Evolutionary conservation across 2,888 invertebrate genomes (phyloP).

Genomic region (Ennomos fuscantarius): DNA sequence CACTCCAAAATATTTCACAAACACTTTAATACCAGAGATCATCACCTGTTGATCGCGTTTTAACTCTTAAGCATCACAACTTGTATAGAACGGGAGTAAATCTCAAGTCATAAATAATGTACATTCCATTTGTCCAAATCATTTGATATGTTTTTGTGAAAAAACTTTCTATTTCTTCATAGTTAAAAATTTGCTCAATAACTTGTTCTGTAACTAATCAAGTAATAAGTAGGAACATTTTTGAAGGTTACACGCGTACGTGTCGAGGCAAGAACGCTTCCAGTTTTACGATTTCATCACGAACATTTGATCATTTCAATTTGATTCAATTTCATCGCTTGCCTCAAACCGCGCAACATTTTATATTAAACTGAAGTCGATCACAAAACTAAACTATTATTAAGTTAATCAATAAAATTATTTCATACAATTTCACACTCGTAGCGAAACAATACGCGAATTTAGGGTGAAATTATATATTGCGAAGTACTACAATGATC

Average conservation of each 20-base stretch:
- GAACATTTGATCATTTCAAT: background rate
- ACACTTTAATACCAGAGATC: slow-evolving; percentile 40
- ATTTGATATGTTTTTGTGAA: slow-evolving; percentile 74
- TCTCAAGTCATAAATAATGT: slow-evolving; percentile 40
- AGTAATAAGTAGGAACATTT: slow-evolving; percentile 52
- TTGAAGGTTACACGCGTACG: slow-evolving; percentile 3
- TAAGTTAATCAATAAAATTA: slow-evolving; percentile 21
- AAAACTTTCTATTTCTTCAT: slow-evolving; percentile 49
- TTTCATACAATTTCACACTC: slow-evolving; percentile 49
- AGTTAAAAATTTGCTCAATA: slow-evolving; percentile 59
- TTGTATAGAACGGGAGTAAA: slow-evolving; percentile 42
- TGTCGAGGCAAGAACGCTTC: background rate
- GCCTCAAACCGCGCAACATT: slow-evolving; percentile 23
- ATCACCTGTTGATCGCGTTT: slow-evolving; percentile 40
- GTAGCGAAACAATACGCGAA: slow-evolving; percentile 53
- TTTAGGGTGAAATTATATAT: slow-evolving; percentile 53
- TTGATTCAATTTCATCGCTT: slow-evolving; percentile 5
- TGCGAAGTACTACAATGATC: slow-evolving; percentile 76
- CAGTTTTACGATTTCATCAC: background rate
- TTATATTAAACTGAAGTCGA: slow-evolving; percentile 17
- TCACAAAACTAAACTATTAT: slow-evolving; percentile 49
- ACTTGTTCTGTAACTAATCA: slow-evolving; percentile 59
- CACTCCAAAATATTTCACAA: slow-evolving; percentile 52
- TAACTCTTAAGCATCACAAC: slow-evolving; percentile 49
- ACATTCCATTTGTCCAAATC: slow-evolving; percentile 53